A percentile compares a stretch with the other conserved stretches of the same genome.
Evolutionary conservation across 2,797 vertebrate species (phyloP).

Genomic region (Notolabrus celidotus): DNA sequence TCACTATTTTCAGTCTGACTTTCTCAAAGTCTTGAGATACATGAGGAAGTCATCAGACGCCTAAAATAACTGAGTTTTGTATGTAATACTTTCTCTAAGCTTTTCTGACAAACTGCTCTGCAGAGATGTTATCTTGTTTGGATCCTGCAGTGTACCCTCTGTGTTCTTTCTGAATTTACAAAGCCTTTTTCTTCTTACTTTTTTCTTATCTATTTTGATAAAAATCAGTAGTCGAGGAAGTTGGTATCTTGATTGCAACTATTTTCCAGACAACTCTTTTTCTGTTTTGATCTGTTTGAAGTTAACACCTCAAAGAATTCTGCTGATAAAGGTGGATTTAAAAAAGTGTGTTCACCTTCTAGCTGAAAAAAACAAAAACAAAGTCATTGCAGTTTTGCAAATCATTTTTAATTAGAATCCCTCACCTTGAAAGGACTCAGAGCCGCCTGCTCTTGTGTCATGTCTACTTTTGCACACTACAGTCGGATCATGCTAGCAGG

Average conservation of each 20-base stretch:
- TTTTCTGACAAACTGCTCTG: conserved; percentile 37
- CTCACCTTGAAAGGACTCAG: conserved; percentile 47
- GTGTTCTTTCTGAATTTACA: conserved; percentile 27
- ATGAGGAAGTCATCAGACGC: conserved; percentile 8
- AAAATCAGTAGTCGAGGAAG: conserved; percentile 32
- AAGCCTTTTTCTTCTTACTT: conserved; percentile 3
- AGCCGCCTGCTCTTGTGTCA: conserved; percentile 25
- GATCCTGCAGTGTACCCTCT: conserved; percentile 18
- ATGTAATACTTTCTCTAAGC: conserved; percentile 20
- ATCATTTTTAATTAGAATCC: conserved; percentile 23
- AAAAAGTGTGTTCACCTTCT: conserved; percentile 9
- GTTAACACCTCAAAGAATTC: conserved; percentile 1
- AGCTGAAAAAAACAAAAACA: conserved; percentile 17
- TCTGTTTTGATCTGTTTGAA: conserved; percentile 35
- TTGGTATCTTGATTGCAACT: conserved; percentile 12
- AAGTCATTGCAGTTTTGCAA: conserved; percentile 25
- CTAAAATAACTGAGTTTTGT: too few relatives aligned
- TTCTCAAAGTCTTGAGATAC: conserved; percentile 9
- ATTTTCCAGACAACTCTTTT: conserved; percentile 17
- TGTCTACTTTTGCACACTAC: conserved; percentile 10
- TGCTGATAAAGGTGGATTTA: neutral
- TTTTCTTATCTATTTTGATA: conserved; percentile 50
- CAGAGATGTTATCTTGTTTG: conserved; percentile 28
- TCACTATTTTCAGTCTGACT: conserved; percentile 34
- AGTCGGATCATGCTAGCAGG: conserved; percentile 49